These are phyloP conservation scores for Enteromius radiatus DNA, from an alignment of 2,797 vertebrate species.

Conservation along the genomic window DNA sequence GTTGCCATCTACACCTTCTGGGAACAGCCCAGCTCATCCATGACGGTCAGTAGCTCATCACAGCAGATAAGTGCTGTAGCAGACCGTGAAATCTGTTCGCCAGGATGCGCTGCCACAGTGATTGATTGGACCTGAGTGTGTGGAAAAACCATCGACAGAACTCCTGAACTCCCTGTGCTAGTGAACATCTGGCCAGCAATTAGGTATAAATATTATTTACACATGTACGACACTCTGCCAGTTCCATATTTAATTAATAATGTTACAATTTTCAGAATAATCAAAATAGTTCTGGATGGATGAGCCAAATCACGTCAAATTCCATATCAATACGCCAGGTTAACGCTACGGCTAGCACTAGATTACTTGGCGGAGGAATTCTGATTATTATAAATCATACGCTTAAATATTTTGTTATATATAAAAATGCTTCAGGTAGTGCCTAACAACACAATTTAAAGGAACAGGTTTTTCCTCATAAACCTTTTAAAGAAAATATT, in stretches of 20 bases:
- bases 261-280: not conserved
- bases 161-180: not conserved
- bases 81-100: slow-evolving; percentile 46
- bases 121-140: slow-evolving; percentile 30
- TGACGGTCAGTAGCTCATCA: slow-evolving; percentile 32
- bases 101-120: slow-evolving; percentile 38
- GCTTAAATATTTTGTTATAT: not conserved
- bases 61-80: slow-evolving; percentile 21
- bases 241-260: not conserved
- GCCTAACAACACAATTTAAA: not conserved
- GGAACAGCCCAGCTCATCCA: not conserved
- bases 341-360: not conserved
- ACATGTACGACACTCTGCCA: not conserved
- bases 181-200: not conserved
- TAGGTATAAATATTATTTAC: not conserved
- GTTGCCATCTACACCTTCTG: slow-evolving; percentile 8
- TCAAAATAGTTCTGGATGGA: not conserved
- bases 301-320: not conserved
- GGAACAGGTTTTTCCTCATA: not conserved
- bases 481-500: not conserved
- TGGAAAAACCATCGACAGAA: slow-evolving; percentile 26
- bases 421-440: not conserved
- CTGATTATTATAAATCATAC: not conserved
- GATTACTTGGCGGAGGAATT: not conserved
- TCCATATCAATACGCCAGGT: not conserved